Conservation (phyloP, 1,140 invertebrate species). For the Chelonus insularis region DNA sequence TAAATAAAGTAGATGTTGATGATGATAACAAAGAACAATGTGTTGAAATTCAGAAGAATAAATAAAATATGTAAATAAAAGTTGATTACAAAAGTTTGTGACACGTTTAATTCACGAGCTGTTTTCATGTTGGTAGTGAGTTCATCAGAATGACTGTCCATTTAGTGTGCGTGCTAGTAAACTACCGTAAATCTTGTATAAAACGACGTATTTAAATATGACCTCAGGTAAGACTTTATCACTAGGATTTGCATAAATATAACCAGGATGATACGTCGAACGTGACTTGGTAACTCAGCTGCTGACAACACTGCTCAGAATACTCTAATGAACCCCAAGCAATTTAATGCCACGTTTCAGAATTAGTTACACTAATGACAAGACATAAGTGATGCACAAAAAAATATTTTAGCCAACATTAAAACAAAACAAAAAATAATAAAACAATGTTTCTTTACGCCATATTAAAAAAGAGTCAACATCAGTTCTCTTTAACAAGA, state of each 20-base stretch:
- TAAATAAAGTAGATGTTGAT: no score
- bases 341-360: not conserved
- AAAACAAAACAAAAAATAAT: not conserved
- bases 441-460: not conserved
- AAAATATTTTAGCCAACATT: not conserved
- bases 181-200: constrained; percentile 6
- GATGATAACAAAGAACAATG: no score
- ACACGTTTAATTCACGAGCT: not conserved
- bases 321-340: constrained; percentile 10
- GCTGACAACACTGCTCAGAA: not conserved
- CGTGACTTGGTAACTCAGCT: constrained; percentile 5
- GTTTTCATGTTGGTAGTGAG: not conserved
- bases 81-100: not conserved
- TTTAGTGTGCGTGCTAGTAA: constrained; percentile 8
- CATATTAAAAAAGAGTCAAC: not conserved
- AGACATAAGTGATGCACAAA: not conserved
- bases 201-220: constrained; percentile 11
- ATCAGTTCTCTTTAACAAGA: not conserved
- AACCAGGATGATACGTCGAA: constrained; percentile 13
- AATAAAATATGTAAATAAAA: no score
- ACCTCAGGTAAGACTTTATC: constrained; percentile 7
- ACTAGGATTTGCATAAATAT: constrained; percentile 9
- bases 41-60: no score
- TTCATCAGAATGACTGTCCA: constrained; percentile 2
- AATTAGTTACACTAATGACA: constrained; percentile 8